Evolutionary conservation across 2,888 invertebrate species (phyloP), one percentile per base, ranked within the genome.

Genomic region (Sycophila texana): DNA sequence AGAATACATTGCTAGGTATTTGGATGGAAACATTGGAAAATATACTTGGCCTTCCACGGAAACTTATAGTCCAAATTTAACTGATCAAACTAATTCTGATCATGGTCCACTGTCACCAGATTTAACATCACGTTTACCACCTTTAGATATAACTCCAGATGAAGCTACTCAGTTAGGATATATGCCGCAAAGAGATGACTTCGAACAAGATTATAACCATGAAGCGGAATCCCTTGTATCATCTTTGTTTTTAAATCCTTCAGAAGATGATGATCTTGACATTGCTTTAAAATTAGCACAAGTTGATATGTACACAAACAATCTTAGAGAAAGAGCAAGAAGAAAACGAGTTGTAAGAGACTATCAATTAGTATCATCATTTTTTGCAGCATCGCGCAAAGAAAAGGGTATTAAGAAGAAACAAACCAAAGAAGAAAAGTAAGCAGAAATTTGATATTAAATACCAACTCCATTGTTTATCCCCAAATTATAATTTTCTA

Each of bases 171-270:
- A 97, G 86, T 92, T 99, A 13, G 97, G 97, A 2, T 99, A 98
- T 88, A 98, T 98, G 96, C 96, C 98, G 2, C 96, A 97, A 88
- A 93, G 98, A 88, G 98, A 98, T 92, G 98, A 98, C 89, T 99
- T 98, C 92, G 98, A 98, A 92, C 93, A 96, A 90, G 98, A 99
- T 90, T 98, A 96, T 91, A 98, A 98, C 88, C 95, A 95, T 87
- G 96, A 96, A 85, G 98, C 98, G 10, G 99, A 99, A 90, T 94
- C 95, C 86, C 91, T 98, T 84, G 96, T 98, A 85, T 97, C 98
- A 5, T 95, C 95, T 65, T 91, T 98, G 79, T 94, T 95, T 73
- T 91, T 98, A 16, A 96, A 95, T 88, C 93, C 92, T 82, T 92
- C 95, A 51, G 97, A 98, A 88, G 98, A 98, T 90, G 95, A 96